These are phyloP conservation scores for Hylia prasina DNA, from an alignment of 2,113 vertebrate species.

Conservation along the genomic window DNA sequence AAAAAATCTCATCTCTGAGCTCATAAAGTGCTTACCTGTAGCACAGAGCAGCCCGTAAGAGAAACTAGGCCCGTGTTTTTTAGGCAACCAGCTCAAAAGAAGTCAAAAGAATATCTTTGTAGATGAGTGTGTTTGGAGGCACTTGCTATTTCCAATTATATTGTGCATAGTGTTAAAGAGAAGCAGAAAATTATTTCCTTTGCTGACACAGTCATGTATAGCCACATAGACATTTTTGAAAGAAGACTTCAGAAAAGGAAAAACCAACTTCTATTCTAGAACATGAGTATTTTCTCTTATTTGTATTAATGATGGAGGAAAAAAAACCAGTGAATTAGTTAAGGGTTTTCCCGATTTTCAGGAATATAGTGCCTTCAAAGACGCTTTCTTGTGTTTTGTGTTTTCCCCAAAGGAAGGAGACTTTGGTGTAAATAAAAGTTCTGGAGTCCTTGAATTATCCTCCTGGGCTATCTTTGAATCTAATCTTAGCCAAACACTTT, in stretches of 20 bases:
- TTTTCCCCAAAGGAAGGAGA: not conserved
- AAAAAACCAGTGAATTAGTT: not conserved
- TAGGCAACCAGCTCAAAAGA: not conserved
- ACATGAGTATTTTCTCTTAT: not conserved
- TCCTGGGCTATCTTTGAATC: conserved; percentile 40
- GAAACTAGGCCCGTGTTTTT: not conserved
- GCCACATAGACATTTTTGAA: not conserved
- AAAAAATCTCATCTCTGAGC: not conserved
- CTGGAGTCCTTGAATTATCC: conserved; percentile 43
- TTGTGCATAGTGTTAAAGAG: not conserved
- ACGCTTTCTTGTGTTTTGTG: not conserved
- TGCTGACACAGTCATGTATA: not conserved
- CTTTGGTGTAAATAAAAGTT: not conserved
- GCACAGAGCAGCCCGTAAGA: not conserved
- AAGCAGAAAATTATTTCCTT: not conserved
- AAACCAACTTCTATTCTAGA: rapidly evolving
- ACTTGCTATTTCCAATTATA: not conserved
- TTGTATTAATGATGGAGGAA: not conserved
- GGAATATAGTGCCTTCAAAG: not conserved
- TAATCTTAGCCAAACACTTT: conserved; percentile 48
- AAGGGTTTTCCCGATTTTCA: rapidly evolving
- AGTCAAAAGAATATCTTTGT: not conserved
- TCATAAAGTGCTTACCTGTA: not conserved
- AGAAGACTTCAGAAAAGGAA: not conserved
- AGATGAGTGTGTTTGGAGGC: not conserved